phyloP scores from a whole-genome alignment of 1,140 invertebrate genomes.

The Macrostomum lignano region DNA sequence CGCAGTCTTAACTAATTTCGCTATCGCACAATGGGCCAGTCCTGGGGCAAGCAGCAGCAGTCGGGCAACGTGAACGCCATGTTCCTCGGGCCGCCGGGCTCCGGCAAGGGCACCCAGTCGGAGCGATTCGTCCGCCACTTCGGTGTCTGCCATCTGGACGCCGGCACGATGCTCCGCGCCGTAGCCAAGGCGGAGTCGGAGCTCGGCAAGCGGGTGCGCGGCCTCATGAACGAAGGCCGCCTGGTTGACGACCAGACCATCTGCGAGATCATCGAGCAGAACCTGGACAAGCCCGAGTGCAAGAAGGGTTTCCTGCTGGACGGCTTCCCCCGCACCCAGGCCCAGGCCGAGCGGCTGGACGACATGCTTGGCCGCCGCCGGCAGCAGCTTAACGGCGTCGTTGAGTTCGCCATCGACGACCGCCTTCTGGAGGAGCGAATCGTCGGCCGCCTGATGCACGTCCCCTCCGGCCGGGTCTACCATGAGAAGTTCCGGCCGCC shows the following conservation, averaged over 20 bases:
- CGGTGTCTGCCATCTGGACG: constrained; percentile 73
- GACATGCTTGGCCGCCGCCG: constrained; percentile 30
- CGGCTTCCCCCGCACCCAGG: constrained; percentile 73
- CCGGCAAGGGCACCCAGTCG: constrained; percentile 90
- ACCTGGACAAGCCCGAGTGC: constrained; percentile 66
- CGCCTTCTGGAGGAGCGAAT: constrained; percentile 62
- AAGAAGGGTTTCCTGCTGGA: constrained; percentile 74
- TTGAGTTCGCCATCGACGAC: constrained; percentile 78
- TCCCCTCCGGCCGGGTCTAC: constrained; percentile 62
- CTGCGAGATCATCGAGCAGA: constrained; percentile 65
- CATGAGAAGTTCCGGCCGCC: constrained; percentile 88
- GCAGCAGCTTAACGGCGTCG: constrained; percentile 53
- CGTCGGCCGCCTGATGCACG: constrained; percentile 66
- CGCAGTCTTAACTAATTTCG: too few relatives aligned
- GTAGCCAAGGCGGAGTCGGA: constrained; percentile 60
- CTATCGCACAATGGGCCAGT: too few relatives aligned
- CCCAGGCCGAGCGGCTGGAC: constrained; percentile 55
- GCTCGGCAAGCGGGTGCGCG: constrained; percentile 51
- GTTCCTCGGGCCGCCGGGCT: constrained; percentile 67
- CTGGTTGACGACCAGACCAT: constrained; percentile 79
- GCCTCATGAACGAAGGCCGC: constrained; percentile 64
- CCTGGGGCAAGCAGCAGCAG: too few relatives aligned
- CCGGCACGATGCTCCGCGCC: constrained; percentile 67
- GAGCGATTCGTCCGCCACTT: constrained; percentile 56
- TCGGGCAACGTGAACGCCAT: constrained; percentile 70